These are phyloP conservation scores for Calliphora vicina DNA, from an alignment of 1,140 invertebrate genomes.

Conservation along the genomic window DNA sequence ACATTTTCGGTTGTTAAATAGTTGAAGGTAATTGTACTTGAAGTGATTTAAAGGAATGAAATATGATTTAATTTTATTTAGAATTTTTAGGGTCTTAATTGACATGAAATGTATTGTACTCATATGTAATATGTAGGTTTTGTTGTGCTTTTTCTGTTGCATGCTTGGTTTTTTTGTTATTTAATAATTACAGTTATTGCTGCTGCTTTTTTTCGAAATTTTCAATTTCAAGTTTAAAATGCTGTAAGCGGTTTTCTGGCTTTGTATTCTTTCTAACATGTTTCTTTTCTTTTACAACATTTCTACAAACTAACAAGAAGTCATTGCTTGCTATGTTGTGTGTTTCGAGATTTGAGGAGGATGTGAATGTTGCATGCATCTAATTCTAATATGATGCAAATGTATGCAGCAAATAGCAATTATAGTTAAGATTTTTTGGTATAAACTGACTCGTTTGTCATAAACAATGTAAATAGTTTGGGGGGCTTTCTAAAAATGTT, in stretches of 20 bases:
- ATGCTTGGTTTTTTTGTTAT: background rate
- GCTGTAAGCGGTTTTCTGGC: background rate
- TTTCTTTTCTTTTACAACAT: too few species aligned
- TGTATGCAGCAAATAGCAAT: background rate
- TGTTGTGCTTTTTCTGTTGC: background rate
- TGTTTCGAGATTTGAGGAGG: background rate
- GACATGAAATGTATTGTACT: background rate
- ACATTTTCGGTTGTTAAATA: background rate
- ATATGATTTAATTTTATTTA: background rate
- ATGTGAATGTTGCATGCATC: background rate
- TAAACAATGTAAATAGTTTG: too few species aligned
- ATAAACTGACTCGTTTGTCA: too few species aligned
- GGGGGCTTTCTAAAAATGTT: too few species aligned
- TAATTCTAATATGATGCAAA: background rate
- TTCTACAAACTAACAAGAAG: background rate
- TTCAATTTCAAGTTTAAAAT: constrained; percentile 2
- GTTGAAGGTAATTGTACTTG: background rate
- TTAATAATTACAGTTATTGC: constrained; percentile 1
- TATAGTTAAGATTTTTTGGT: background rate
- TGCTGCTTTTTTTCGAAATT: background rate
- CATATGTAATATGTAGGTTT: background rate
- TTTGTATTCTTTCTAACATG: too few species aligned
- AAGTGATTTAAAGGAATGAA: background rate
- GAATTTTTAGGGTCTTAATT: background rate
- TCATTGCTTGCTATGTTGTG: background rate